Evolutionary conservation across 2,888 invertebrate species (phyloP), one percentile per base, ranked within the genome.

Genomic region (Salpingus planirostris): DNA sequence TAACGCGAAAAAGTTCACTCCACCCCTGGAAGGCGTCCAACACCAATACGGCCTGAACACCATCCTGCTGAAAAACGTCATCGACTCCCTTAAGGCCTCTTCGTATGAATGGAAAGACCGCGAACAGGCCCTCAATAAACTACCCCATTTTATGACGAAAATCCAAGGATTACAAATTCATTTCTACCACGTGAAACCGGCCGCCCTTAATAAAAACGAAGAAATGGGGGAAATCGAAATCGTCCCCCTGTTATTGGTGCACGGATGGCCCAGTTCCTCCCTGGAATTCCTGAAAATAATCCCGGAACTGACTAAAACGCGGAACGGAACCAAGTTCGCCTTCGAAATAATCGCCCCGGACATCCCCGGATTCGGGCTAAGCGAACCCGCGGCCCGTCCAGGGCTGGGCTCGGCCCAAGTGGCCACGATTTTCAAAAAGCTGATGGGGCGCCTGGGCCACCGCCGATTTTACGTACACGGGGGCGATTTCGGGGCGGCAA

Each of bases 211-310:
- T n/a, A n/a, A n/a, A n/a, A n/a, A n/a, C n/a, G 59, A 49, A 10
- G 23, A 8, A 29, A 34, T 44, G 55, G 36, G 47, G 0, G 26
- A 33, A 2, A 21, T 54, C 1, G 55, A 70, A 49, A 68, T 75
- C 1, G 41, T 80, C 1, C 84, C 87, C 0, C 52, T 88, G 0
- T 61, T 87, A 2, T 47, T 92, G 21, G 60, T 84, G 8, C 91
- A 92, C 55, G 92, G 92, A 21, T 92, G 92, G 91, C 90, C 91
- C 0, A 88, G 90, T 1, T 87, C 86, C 0, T 71, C 89, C 1
- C 67, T 78, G 11, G 91, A 92, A 63, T 91, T 89, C 62, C 80
- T 82, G 51, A 76, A 78, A 27, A 61, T 85, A 1, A 77, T 87
- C 26, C 84, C 85, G 0, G 54, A 74, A 22, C 64, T 88, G 7